Base-by-base conservation (phyloP, 2,888 invertebrate genomes). In the Desoria tigrina region DNA sequence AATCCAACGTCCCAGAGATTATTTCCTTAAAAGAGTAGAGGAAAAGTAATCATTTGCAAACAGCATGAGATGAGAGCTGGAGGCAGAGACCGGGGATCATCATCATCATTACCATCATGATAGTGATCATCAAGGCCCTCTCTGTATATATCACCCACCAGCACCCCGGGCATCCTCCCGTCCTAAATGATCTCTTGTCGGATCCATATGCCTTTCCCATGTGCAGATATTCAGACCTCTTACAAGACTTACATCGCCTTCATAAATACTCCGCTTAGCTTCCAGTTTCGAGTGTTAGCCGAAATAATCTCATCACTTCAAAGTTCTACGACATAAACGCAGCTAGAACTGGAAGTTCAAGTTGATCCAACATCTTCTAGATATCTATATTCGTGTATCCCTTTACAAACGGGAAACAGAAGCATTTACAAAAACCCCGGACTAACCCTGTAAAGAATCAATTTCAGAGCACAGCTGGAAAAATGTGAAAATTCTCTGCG, bases 41-140 rank as follows among this genome's bases (percentile, higher is more conserved):
- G 23, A n/a, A 26, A 24, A 61, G 58, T 64, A 68, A 68, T 64
- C 64, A 68, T 64, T 68, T 68, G 68, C 59, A 64, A 68, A 68
- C 68, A 68, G 68, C 68, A 64, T 61, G 68, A 64, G 64, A 32
- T 32, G 32, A 64, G 68, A 61, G 26, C 53, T 51, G 23, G 24
- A 32, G 32, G 32, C 32, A 32, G 32, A 45, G 45, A 45, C 45
- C 45, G 21, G 55, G 32, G 55, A 55, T 55, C 55, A 55, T 55
- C 55, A 55, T 55, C 55, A 55, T 55, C 51, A 51, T 51, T 51
- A 51, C 51, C 26, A 55, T 28, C 55, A 28, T 55, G 55, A 55
- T 55, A 55, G 55, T 27, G 55, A 55, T 55, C 55, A 55, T 55
- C 55, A 55, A 28, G 32, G n/a, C 7, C 14, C 28, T 18, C 51